phyloP scores from a whole-genome alignment of 1,140 invertebrate genomes.

The Saccostrea echinata region DNA sequence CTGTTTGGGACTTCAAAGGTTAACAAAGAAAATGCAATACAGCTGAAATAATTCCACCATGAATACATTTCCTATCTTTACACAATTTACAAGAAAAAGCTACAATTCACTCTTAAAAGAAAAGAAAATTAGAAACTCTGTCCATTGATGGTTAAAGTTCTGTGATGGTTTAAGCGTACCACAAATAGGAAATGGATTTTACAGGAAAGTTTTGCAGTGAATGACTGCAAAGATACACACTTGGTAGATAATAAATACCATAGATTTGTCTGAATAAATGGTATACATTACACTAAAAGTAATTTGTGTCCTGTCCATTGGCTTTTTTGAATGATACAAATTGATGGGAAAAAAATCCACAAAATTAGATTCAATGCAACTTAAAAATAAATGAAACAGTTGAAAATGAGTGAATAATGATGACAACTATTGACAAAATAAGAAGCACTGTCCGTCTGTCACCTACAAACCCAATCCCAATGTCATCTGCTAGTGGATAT shows the following conservation, averaged over 20 bases:
- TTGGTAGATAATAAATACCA: not conserved
- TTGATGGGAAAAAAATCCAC: not conserved
- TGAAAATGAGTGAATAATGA: constrained; percentile 14
- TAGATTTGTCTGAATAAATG: not conserved
- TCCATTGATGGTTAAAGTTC: no score
- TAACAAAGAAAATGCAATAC: not conserved
- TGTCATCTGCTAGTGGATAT: not conserved
- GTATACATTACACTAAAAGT: not conserved
- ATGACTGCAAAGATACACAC: not conserved
- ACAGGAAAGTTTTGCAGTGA: no score
- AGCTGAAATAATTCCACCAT: not conserved
- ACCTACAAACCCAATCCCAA: not conserved
- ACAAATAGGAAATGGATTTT: no score
- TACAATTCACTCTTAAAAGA: not conserved
- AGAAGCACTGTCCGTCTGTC: not conserved
- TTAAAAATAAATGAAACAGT: not conserved
- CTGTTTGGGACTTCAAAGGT: constrained; percentile 12
- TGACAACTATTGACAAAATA: constrained; percentile 23
- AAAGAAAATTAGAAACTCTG: not conserved
- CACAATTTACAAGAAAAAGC: not conserved
- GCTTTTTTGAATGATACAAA: not conserved
- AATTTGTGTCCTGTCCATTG: not conserved
- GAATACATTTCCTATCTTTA: not conserved
- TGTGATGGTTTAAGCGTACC: no score
- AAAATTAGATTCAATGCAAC: not conserved